These are phyloP conservation scores for Cuniculus paca DNA, from an alignment of 2,797 vertebrate genomes.

Conservation along the genomic window DNA sequence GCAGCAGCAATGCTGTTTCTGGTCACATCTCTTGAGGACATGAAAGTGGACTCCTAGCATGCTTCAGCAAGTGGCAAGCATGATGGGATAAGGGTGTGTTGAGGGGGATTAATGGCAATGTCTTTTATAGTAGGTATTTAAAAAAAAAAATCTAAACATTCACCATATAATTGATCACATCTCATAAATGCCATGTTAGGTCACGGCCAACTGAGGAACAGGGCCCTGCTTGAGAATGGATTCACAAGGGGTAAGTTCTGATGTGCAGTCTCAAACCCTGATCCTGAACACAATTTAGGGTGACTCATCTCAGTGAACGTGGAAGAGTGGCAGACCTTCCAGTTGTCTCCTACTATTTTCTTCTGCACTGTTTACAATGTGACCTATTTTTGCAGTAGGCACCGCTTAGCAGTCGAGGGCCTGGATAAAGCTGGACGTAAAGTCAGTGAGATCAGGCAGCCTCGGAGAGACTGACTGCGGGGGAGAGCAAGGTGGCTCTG, in stretches of 20 bases:
- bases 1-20: background rate
- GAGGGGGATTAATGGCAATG: background rate
- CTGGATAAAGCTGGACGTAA: slow-evolving; percentile 68
- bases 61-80: background rate
- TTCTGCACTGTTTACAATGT: background rate
- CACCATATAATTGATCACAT: background rate
- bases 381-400: background rate
- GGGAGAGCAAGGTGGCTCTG: background rate
- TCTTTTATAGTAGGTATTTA: background rate
- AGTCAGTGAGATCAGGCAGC: background rate
- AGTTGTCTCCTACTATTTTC: background rate
- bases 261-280: background rate
- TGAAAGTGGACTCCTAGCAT: background rate
- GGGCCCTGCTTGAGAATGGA: background rate
- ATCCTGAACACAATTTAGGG: background rate
- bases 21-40: background rate
- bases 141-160: background rate
- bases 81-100: background rate
- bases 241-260: background rate
- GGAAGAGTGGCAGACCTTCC: background rate
- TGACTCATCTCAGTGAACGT: background rate
- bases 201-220: background rate
- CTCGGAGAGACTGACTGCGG: background rate
- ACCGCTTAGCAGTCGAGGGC: slow-evolving; percentile 9
- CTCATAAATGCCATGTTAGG: background rate